Percentiles rank a stretch among this genome's conserved stretches.
These are phyloP conservation scores for Delichon dasypus DNA, from an alignment of 2,797 vertebrate species.

Conservation along the genomic window DNA sequence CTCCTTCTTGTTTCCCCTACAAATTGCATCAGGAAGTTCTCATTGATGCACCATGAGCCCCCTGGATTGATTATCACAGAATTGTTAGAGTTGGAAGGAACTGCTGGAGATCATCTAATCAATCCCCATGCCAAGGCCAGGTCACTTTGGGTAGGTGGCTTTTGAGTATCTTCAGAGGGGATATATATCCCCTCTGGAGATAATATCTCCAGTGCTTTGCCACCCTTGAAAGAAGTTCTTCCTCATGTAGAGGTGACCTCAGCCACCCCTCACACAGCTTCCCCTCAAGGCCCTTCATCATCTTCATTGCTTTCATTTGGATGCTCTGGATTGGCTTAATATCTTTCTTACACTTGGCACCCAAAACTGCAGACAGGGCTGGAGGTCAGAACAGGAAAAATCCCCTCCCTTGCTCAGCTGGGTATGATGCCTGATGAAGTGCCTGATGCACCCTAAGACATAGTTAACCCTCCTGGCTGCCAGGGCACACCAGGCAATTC, in stretches of 20 bases:
- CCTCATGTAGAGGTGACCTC: not conserved
- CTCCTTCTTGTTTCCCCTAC: not conserved
- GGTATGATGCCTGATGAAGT: too few species aligned
- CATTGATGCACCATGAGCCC: not conserved
- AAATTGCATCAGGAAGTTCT: not conserved
- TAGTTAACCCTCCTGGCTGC: rapidly evolving
- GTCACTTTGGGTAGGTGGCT: not conserved
- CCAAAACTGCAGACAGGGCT: rapidly evolving
- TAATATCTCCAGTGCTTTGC: not conserved
- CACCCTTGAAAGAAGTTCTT: not conserved
- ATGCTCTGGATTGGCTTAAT: rapidly evolving
- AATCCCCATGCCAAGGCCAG: too few species aligned
- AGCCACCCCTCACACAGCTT: not conserved
- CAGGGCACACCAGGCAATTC: too few species aligned
- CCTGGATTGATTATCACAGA: not conserved
- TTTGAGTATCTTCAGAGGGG: not conserved
- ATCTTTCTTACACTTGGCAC: not conserved
- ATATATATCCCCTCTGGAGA: too few species aligned
- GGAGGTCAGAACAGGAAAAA: rapidly evolving
- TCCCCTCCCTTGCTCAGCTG: rapidly evolving
- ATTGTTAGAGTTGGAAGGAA: not conserved
- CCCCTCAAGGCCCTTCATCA: not conserved
- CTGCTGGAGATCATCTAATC: not conserved
- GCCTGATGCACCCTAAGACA: not conserved
- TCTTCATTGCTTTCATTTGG: not conserved